Conservation (phyloP, 1,140 invertebrate species). For the Drosophila oshimai region DNA sequence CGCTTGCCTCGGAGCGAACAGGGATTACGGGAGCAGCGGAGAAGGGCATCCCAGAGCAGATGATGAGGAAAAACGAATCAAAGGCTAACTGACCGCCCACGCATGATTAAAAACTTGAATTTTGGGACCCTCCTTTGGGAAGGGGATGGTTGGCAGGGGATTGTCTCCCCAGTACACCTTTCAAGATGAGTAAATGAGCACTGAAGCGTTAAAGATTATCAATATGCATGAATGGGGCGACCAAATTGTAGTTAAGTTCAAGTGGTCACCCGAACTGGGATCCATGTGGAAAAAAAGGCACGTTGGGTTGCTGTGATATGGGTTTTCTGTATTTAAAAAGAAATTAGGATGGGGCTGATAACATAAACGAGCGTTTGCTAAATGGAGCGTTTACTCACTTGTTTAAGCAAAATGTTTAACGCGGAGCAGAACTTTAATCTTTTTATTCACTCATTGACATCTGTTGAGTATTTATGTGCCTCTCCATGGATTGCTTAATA, state of each 20-base stretch:
- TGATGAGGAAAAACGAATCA: constrained; percentile 26
- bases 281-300: neutral
- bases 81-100: constrained; percentile 53
- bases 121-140: constrained; percentile 1
- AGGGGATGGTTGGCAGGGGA: neutral
- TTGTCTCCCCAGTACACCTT: constrained; percentile 19
- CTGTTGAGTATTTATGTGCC: neutral
- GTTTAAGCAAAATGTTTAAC: neutral
- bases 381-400: constrained; percentile 23
- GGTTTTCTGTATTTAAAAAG: neutral
- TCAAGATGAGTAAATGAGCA: constrained; percentile 59
- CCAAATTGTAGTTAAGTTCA: constrained; percentile 45
- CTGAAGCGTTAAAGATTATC: constrained; percentile 55
- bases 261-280: constrained; percentile 10
- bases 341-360: neutral
- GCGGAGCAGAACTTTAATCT: neutral
- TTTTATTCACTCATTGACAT: too few species aligned
- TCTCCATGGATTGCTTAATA: neutral
- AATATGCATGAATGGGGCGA: constrained; percentile 50
- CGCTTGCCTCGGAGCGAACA: constrained; percentile 4
- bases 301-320: neutral
- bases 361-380: neutral
- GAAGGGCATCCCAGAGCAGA: neutral
- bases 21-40: neutral
- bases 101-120: constrained; percentile 52